Base-by-base conservation (phyloP, 2,797 vertebrate species). In the Jordanella pulchra region DNA sequence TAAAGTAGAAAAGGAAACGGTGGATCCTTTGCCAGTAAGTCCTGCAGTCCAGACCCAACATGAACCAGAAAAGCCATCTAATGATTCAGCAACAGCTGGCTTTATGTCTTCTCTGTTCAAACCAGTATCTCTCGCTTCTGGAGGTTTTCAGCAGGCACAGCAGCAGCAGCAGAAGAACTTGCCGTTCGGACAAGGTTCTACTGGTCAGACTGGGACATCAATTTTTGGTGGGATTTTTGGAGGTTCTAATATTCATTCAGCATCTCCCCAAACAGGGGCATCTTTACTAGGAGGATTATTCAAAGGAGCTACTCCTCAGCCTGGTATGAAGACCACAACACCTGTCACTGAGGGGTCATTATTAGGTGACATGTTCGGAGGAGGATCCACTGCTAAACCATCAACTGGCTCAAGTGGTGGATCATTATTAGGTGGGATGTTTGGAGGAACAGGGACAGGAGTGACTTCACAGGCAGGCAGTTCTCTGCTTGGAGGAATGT, bases 21-120 rank as follows among this genome's bases (percentile, higher is more conserved):
- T 54, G 32, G 28, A 65, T 6, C 39, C 18, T 72, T 65, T 72
- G 3, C 78, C 80, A 44, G 12, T 48, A 63, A 78, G 32, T 79
- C 61, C 79, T 73, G 39, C 65, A 25, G 75, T 83, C 35, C 89
- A 92, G 76, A 90, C 39, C 65, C 85, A 76, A 71, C 88, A 87
- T 39, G 91, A 93, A 54, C 74, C 83, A 78, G 95, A 96, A 15
- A 97, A 93, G 85, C 93, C 93, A 0, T 75, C 94, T 7, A 79
- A 93, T 63, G 94, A 94, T 73, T 93, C 95, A 71, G 93, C 97
- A 70, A 90, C 93, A 85, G 95, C 96, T 84, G 96, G 94, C 30
- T 96, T 98, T 77, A 91, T 97, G 92, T 96, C 93, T 60, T 83
- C 92, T 3, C 85, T 94, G 71, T 94, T 95, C 76, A 94, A 93